These are phyloP conservation scores for Furcula furcula DNA, from an alignment of 2,888 invertebrate genomes.

Conservation along the genomic window DNA sequence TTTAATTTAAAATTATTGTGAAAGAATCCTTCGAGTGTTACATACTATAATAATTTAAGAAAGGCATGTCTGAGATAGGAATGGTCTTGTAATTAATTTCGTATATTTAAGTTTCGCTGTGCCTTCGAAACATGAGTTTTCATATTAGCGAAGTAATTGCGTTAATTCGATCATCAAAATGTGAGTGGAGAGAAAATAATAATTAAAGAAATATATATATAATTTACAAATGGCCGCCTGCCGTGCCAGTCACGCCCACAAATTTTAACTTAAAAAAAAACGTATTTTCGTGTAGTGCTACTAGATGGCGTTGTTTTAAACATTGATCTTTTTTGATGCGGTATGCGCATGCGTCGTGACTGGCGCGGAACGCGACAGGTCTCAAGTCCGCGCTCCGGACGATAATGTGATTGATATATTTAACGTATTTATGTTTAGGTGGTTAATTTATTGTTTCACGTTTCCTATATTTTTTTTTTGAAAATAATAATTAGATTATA, in stretches of 20 bases:
- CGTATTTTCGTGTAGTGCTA: not conserved
- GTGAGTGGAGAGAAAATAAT: constrained; percentile 4
- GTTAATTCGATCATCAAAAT: constrained; percentile 22
- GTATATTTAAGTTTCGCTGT: not conserved
- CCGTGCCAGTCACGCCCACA: constrained; percentile 7
- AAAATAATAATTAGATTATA: constrained; percentile 70
- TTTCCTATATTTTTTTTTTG: constrained; percentile 70
- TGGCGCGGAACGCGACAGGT: constrained; percentile 14
- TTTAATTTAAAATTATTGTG: not conserved
- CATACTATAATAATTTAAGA: no score
- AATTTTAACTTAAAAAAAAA: not conserved
- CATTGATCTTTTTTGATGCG: not conserved
- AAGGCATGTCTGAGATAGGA: not conserved
- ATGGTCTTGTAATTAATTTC: not conserved
- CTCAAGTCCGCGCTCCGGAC: constrained; percentile 26
- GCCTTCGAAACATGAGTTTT: constrained; percentile 10
- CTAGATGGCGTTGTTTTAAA: not conserved
- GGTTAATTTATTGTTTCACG: constrained; percentile 72
- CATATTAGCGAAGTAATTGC: constrained; percentile 6
- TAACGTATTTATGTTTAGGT: constrained; percentile 60
- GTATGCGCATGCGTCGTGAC: constrained; percentile 1
- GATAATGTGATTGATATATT: constrained; percentile 54
- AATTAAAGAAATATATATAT: constrained; percentile 7
- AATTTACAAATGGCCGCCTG: constrained; percentile 16
- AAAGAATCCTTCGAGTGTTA: not conserved